Percentiles rank a stretch among this genome's conserved stretches.
phyloP scores from a whole-genome alignment of 2,113 vertebrate genomes.

The Sapayoa aenigma region DNA sequence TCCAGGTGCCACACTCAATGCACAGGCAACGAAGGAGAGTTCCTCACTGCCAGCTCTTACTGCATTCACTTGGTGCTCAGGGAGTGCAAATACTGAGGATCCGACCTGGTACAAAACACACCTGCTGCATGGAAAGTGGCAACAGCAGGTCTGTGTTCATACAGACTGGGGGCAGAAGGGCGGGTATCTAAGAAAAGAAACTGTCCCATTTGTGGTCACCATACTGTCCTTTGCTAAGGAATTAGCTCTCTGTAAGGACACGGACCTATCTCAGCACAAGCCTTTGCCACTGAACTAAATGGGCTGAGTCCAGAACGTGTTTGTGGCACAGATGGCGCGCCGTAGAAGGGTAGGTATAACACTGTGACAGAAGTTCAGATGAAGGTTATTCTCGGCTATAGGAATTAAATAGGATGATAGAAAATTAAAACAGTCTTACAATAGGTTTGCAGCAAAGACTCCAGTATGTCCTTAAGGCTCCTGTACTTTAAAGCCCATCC shows the following conservation, averaged over 20 bases:
- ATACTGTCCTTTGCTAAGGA: background rate
- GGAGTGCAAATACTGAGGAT: background rate
- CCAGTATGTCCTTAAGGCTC: background rate
- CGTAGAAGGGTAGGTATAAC: background rate
- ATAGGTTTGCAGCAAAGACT: background rate
- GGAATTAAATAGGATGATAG: background rate
- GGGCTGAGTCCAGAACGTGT: background rate
- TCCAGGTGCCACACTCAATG: background rate
- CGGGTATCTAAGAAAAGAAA: background rate
- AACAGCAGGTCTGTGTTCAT: background rate
- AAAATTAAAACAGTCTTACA: background rate
- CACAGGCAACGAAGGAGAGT: background rate
- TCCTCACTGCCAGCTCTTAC: background rate
- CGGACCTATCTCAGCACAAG: background rate
- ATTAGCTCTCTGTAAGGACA: background rate
- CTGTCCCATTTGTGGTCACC: background rate
- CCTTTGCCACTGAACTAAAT: background rate
- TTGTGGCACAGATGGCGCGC: accelerated
- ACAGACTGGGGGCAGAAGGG: background rate
- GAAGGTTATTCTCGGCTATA: background rate
- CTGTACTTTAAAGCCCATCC: background rate
- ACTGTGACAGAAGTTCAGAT: background rate
- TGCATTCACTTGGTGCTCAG: background rate
- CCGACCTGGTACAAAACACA: accelerated
- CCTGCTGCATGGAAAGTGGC: accelerated